Evolutionary conservation across 2,113 vertebrate genomes (phyloP), one percentile per base, ranked within the genome.

Genomic region (Nothocercus nigrocapillus): DNA sequence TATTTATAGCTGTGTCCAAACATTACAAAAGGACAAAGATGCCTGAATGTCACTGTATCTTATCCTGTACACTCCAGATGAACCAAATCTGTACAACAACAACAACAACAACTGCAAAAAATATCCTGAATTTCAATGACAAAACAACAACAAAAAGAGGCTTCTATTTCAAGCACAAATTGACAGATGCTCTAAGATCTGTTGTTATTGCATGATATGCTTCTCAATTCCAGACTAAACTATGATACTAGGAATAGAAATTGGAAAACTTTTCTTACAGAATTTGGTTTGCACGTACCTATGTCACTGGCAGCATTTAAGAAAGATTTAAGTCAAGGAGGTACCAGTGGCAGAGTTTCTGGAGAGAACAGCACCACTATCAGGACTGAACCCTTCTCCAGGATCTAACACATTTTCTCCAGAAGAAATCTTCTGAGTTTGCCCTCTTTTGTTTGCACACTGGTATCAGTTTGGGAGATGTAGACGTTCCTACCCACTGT

Each of bases 111-210:
- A 53, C 47, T 81, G 40, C 54, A 90, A 94, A 94, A 96, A 96
- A 75, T 82, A 10, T 45, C 68, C 69, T 69, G 15, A 45, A 51
- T 92, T 93, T 88, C 51, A n/a, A 62, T 3, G 5, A n/a, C 73
- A 82, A 73, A 88, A 93, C 53, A 93, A n/a, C 44, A 89, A 73
- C 58, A 58, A 58, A 18, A 30, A 82, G n/a, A 75, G 62, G 36
- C 79, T 94, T 95, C 82, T 95, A 75, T 95, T 95, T 92, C 89
- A 88, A 89, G 80, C 36, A 66, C 74, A 69, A 81, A 66, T 30
- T 62, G 49, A 92, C 94, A 94, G 83, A 86, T 83, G 77, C 9
- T 79, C 38, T 5, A 49, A 76, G 69, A 73, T 0, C 47, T 78
- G 28, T 56, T 66, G 10, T 61, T 89, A 49, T 51, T 6, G 3